Percentiles rank a stretch among this genome's conserved stretches.
Conservation (phyloP, 2,888 invertebrate species). For the Thymelicus sylvestris region DNA sequence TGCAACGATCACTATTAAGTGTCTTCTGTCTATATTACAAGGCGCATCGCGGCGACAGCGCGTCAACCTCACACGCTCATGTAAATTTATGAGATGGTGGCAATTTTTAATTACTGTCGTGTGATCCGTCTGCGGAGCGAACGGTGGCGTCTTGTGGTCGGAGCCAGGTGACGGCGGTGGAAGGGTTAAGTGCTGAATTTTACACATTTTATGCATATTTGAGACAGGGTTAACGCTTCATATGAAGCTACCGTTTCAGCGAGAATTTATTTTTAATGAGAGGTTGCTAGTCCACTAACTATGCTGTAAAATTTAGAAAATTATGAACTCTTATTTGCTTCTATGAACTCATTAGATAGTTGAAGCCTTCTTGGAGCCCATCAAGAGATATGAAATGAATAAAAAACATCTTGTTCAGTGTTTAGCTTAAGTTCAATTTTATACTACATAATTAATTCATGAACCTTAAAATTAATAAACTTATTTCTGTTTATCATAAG, state of each 20-base stretch:
- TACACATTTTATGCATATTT: constrained; percentile 85
- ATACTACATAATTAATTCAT: too few species aligned
- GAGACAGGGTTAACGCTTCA: constrained; percentile 46
- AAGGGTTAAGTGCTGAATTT: constrained; percentile 83
- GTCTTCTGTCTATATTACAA: neutral
- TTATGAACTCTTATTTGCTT: too few species aligned
- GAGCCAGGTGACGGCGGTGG: constrained; percentile 71
- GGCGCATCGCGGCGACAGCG: constrained; percentile 1
- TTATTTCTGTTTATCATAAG: too few species aligned
- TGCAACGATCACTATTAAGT: neutral
- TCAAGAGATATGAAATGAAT: too few species aligned
- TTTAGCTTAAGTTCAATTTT: too few species aligned
- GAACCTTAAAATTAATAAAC: too few species aligned
- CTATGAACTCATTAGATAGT: too few species aligned
- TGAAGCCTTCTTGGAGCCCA: too few species aligned
- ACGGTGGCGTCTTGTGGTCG: constrained; percentile 41
- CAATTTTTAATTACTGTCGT: constrained; percentile 84
- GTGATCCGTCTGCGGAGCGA: constrained; percentile 70
- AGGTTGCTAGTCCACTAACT: neutral
- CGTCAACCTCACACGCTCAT: constrained; percentile 48
- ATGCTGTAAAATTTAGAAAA: too few species aligned
- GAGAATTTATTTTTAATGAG: neutral
- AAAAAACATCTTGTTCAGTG: too few species aligned
- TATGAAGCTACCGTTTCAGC: neutral
- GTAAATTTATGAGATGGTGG: constrained; percentile 70